Evolutionary conservation across 2,888 invertebrate genomes (phyloP), one percentile per base, ranked within the genome.

Genomic region (Ochlodes sylvanus): DNA sequence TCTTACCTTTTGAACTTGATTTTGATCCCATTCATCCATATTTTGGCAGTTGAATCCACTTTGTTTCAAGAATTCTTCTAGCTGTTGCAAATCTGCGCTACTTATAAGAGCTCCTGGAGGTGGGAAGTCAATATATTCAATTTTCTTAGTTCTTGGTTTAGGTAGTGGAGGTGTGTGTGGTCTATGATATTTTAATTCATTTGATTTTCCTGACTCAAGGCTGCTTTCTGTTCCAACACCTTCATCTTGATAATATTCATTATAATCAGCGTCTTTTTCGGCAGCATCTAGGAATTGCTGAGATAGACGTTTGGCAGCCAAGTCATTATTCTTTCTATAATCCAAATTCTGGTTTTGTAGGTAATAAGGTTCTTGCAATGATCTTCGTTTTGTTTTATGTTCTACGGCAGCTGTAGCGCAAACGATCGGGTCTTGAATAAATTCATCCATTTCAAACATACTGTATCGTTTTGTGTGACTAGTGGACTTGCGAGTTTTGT

Each of bases 351-450:
- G 92, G 77, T 94, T 94, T 76, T 92, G 94, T 71, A 94, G 86
- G 79, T 95, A 95, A 76, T 96, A 95, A 0, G 96, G 96, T 79
- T 97, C 97, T 81, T 96, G 96, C 61, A 97, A 85, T n/a, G 97
- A 96, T 85, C 96, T 94, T 60, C 97, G 91, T 81, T 97, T 97
- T 54, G 89, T 92, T 85, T 87, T 95, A 78, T 83, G 92, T 83
- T 90, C 93, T 58, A 81, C 94, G 76, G 87, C 90, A 81, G 80
- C 92, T 80, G 83, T 90, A 84, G 87, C 88, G 60, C 92, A 93
- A 19, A 86, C 84, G 32, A 89, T 72, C 9, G 90, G 88, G 76
- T 95, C 94, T 83, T 92, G 90, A 61, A 91, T 79, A 55, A 94
- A 91, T 68, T 94, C 94, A 71, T 95, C 95, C 92, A 96, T 94